Base-by-base conservation (phyloP, 2,797 vertebrate genomes). In the Argentina silus region DNA sequence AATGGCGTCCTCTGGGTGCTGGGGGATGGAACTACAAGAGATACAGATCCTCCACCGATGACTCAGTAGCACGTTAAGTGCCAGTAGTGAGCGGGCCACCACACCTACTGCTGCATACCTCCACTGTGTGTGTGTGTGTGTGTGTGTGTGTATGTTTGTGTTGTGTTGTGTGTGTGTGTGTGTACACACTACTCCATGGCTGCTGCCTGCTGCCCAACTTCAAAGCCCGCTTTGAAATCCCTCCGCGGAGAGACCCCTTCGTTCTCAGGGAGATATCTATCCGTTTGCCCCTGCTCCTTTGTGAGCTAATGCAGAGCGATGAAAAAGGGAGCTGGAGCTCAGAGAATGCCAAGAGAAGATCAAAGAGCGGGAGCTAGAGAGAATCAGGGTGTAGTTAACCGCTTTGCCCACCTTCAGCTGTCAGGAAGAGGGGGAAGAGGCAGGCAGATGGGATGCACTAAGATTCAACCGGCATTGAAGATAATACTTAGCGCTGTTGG, bases 161-260 rank as follows among this genome's bases (percentile, higher is more conserved):
- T 36, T 1, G 1, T 1, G 1, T 1, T 36, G 27, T 36, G 27
- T 36, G 27, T 36, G 4, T 36, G 27, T 36, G 27, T 36, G 4
- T 36, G 27, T 36, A 36, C 27, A 4, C 27, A 36, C 27, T 36
- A 19, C 17, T 12, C 7, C 10, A 19, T 81, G 82, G 27, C 74
- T 71, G 77, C 81, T 67, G 80, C 84, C 84, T 89, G 83, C 81
- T 84, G 81, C 76, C 81, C 73, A 79, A 90, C 90, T 89, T 94
- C 92, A 94, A 93, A 93, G 90, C 70, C 55, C 12, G 73, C 90
- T 93, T 93, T 92, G 89, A 92, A 90, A 87, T 88, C 85, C 73
- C 77, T 61, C 77, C 80, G 82, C 86, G 78, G 78, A 87, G 83
- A 89, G 91, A 79, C 73, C 77, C 63, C 48, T 17, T 1, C 0